Evolutionary conservation across 2,888 invertebrate genomes (phyloP), one percentile per base, ranked within the genome.

Genomic region (Gnatocerus cornutus): DNA sequence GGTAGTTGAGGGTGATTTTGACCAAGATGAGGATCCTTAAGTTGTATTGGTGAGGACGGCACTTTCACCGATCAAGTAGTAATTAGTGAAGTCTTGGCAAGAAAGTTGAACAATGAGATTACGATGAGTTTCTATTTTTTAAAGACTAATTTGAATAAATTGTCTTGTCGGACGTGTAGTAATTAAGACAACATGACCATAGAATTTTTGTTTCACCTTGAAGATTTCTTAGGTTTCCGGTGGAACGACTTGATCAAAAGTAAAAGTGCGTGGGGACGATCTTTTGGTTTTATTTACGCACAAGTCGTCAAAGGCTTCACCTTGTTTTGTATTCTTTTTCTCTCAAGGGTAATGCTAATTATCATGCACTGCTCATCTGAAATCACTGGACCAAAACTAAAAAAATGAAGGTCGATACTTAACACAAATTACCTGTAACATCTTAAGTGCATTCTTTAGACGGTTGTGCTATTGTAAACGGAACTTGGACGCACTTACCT

Each of bases 11-110:
- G 53, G 30, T 43, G 53, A 37, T 37, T 27, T 27, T 10, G 13
- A 33, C 14, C 45, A 78, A 74, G 68, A 84, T 84, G 84, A 79
- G 82, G 76, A 81, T 84, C 62, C 76, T 84, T 58, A 83, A 83
- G 72, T 79, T 81, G 73, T 83, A 83, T 73, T 84, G 84, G 84
- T 84, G 39, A 48, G 61, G 37, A 7, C 6, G 12, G 5, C 10
- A 9, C 29, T 53, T 37, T 13, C 53, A 1, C 12, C 14, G 6
- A 50, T 16, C 16, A 16, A 16, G n/a, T 53, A 10, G 21, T 14
- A 48, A 48, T 48, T 48, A 48, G 16, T 14, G 48, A 48, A 21
- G 5, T 3, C 12, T 12, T 10, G 41, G 12, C 41, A 41, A 41
- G 48, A 48, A 48, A 48, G 48, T 16, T 14, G 48, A 43, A 48